Conservation (phyloP, 2,888 invertebrate species). For the Congeria kusceri region DNA sequence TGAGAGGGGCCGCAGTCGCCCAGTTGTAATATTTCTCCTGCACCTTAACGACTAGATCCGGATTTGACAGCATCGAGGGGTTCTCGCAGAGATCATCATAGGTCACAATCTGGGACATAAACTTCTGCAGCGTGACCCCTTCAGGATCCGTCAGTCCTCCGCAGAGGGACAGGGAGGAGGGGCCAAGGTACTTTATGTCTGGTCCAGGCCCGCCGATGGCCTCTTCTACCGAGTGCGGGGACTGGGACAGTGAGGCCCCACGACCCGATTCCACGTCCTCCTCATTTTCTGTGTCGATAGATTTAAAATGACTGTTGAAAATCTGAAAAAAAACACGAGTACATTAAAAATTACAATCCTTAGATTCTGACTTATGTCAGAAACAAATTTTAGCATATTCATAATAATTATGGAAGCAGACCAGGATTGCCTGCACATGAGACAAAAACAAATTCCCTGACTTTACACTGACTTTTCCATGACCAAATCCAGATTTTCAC, state of each 20-base stretch:
- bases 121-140: constrained; percentile 88
- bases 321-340: no score
- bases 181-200: constrained; percentile 82
- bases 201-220: constrained; percentile 85
- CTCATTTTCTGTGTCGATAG: constrained; percentile 62
- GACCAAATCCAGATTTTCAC: no score
- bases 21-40: constrained; percentile 95
- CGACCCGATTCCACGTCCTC: constrained; percentile 97
- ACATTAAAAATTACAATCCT: no score
- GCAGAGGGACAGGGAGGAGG: constrained; percentile 92
- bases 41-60: constrained; percentile 94
- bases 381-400: no score
- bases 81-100: constrained; percentile 89
- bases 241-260: constrained; percentile 97
- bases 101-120: constrained; percentile 88
- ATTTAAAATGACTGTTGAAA: constrained; percentile 55
- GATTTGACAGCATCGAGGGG: constrained; percentile 90
- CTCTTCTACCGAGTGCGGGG: constrained; percentile 93
- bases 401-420: no score
- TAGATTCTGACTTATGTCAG: no score
- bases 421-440: no score
- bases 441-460: no score
- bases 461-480: no score
- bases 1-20: constrained; percentile 95
- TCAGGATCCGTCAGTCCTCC: constrained; percentile 87